A percentile compares a stretch with the other conserved stretches of the same genome.
Evolutionary conservation across 2,113 vertebrate genomes (phyloP).

Genomic region (Orthonyx spaldingii): DNA sequence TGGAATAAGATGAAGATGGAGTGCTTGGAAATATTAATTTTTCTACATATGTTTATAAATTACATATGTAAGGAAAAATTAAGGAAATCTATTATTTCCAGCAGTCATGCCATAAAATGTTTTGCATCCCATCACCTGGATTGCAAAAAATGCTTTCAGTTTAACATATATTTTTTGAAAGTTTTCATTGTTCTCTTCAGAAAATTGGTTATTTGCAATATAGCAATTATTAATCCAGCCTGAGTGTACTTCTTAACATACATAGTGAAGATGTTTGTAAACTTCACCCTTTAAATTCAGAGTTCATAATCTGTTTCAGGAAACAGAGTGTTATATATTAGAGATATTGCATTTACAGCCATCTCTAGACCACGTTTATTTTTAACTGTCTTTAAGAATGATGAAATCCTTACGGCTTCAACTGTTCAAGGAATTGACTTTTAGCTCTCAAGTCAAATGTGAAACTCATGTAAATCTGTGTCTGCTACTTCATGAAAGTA

Average conservation of each 20-base stretch:
- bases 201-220: background rate
- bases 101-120: background rate
- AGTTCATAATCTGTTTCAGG: background rate
- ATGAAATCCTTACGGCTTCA: background rate
- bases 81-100: background rate
- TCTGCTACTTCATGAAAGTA: background rate
- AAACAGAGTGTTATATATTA: background rate
- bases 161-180: background rate
- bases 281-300: background rate
- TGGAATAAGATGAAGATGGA: background rate
- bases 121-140: background rate
- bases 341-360: background rate
- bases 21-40: background rate
- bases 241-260: background rate
- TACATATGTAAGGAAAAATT: background rate
- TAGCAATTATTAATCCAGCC: background rate
- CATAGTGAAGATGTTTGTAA: background rate
- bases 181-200: background rate
- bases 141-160: background rate
- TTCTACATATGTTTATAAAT: background rate
- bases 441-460: background rate
- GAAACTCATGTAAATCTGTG: background rate
- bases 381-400: background rate
- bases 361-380: background rate
- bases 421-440: background rate